Evolutionary conservation across 2,113 vertebrate genomes (phyloP), one percentile per base, ranked within the genome.

Genomic region (Proteles cristata): DNA sequence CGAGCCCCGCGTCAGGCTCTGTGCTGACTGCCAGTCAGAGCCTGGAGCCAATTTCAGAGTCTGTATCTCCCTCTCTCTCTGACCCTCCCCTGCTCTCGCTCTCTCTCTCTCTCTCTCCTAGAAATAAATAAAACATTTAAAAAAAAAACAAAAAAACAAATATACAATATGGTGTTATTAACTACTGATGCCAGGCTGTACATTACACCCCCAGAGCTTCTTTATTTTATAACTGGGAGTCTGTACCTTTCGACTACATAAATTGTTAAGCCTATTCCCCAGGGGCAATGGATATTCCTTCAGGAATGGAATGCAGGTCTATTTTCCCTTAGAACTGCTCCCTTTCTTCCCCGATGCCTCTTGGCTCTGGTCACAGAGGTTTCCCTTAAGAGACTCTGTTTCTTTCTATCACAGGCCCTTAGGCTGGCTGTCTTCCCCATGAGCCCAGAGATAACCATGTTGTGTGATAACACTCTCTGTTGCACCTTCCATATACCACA

Each of bases 401-500:
- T 53, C 39, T 96, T 63, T 76, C 83, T 58, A 61, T 26, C 33
- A 82, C 48, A 5, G 66, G 48, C 15, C 48, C 39, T 45, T 2
- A 35, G 53, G 31, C 19, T 48, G 53, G 9, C 16, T 11, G 58
- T 68, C 48, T 35, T 45, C 5, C 28, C 16, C 7, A 0, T 15
- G 9, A 45, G 9, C 4, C 31, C 31, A 26, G 66, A 39, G n/a
- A 31, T 1, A 9, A 6, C 5, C 19, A 2, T 6, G 7, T 17
- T 19, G 45, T 55, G 71, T 39, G 55, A 84, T 19, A 71, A 80
- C 2, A 25, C 8, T 15, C 81, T 50, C 1, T 14, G 3, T 1
- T 16, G 16, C 4, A 3, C 5, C 1, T 0, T 39, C n/a, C 17
- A 2, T 25, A 11, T 8, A 4, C n/a, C 84, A n/a, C 3, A 4